Evolutionary conservation across 2,113 vertebrate genomes (phyloP), one percentile per base, ranked within the genome.

Genomic region (Mohoua ochrocephala): DNA sequence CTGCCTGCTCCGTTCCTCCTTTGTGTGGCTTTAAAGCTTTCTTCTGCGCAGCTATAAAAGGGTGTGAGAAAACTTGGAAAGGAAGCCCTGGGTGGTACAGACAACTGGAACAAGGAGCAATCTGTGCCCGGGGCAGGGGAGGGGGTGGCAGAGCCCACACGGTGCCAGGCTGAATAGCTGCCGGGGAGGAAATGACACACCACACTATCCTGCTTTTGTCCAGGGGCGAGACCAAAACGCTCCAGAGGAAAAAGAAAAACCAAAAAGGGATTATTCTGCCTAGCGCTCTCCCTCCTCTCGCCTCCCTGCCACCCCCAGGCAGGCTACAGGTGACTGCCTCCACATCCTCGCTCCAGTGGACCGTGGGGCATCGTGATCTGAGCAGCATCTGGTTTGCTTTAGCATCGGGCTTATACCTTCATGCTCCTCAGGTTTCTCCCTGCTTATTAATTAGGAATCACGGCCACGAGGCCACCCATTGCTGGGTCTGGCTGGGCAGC

Each of bases 11-110:
- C 5, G 50, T 22, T 61, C 59, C 63, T 50, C 3, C 24, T 59
- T 11, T 35, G 57, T 57, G 49, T 15, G 39, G 79, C 78, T 88
- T 61, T 67, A 86, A 91, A 61, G 88, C 53, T 88, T 94, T 90
- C 93, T 75, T 59, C 85, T 80, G 79, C 42, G 0, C 68, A 78
- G 91, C 79, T 92, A 83, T 37, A 93, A 93, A 93, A 88, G 96
- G 95, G 93, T 95, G 95, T 90, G 90, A 96, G 92, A 84, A 90
- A 88, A 95, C 93, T 97, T 97, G 96, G 96, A 93, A 96, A 96
- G 96, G 96, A 97, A 97, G 69, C 87, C 79, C 85, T 95, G 95
- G 95, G 96, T 96, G 96, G 95, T 95, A 93, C 90, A 63, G 93
- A 90, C 68, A 57, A 90, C 59, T 88, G 92, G 87, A 96, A 96